These are phyloP conservation scores for Lates calcarifer DNA, from an alignment of 2,113 vertebrate genomes.

Conservation along the genomic window DNA sequence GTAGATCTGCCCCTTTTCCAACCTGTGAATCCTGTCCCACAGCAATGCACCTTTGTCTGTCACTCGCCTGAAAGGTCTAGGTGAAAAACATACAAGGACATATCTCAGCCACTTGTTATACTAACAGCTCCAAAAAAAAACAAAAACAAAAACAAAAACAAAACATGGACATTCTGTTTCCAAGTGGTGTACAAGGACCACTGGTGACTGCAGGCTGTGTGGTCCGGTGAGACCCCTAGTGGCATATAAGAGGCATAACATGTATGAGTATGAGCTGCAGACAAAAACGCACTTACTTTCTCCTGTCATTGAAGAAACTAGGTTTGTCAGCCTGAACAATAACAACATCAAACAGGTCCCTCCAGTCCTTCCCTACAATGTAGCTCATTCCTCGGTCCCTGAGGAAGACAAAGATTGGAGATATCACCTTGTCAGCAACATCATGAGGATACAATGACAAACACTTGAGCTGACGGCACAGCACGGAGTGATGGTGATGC, in stretches of 20 bases:
- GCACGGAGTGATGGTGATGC: neutral
- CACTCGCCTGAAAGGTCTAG: slow-evolving; percentile 95
- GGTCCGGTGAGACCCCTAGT: slow-evolving; percentile 12
- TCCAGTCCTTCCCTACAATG: slow-evolving; percentile 97
- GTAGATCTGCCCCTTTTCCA: slow-evolving; percentile 98
- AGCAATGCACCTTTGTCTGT: slow-evolving; percentile 94
- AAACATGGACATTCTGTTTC: neutral
- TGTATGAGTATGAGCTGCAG: neutral
- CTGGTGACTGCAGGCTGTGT: neutral
- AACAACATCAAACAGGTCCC: slow-evolving; percentile 96
- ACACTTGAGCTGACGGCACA: neutral
- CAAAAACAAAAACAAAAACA: too few relatives aligned
- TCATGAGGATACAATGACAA: slow-evolving; percentile 5
- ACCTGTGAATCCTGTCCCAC: slow-evolving; percentile 95
- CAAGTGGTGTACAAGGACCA: neutral
- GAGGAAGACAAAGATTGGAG: slow-evolving; percentile 44
- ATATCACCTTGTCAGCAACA: slow-evolving; percentile 17
- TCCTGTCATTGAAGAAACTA: slow-evolving; percentile 96
- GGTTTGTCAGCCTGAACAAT: slow-evolving; percentile 99
- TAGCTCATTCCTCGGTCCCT: slow-evolving; percentile 97
- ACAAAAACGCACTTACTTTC: slow-evolving; percentile 86
- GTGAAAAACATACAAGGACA: slow-evolving; percentile 46
- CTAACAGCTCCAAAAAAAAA: slow-evolving; percentile 15
- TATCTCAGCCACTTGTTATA: slow-evolving; percentile 22
- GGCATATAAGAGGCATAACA: neutral